Conservation (phyloP, 2,888 invertebrate genomes). For the Thymelicus acteon region DNA sequence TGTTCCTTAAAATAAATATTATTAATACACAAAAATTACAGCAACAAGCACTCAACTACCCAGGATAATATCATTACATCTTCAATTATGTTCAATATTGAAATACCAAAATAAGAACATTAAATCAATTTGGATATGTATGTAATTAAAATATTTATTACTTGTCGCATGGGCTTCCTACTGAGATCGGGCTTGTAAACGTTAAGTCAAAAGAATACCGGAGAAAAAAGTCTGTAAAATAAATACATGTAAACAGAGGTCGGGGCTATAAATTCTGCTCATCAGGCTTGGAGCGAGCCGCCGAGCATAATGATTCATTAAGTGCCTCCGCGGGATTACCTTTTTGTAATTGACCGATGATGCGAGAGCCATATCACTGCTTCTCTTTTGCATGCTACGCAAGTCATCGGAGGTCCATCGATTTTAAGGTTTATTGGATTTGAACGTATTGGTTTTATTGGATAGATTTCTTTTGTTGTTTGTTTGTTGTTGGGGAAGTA, state of each 20-base stretch:
- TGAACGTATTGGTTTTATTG: too few relatives aligned
- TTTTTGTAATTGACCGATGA: constrained; percentile 84
- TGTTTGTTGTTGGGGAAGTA: too few relatives aligned
- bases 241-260: constrained; percentile 35
- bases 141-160: constrained; percentile 39
- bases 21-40: background rate
- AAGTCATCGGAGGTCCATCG: constrained; percentile 46
- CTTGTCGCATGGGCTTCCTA: constrained; percentile 33
- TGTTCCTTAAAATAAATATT: too few relatives aligned
- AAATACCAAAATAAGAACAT: constrained; percentile 18
- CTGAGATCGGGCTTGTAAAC: constrained; percentile 24
- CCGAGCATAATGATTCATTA: constrained; percentile 82
- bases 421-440: background rate
- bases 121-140: constrained; percentile 25
- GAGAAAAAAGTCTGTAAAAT: constrained; percentile 21
- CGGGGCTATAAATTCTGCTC: constrained; percentile 70
- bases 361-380: constrained; percentile 78
- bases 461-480: too few relatives aligned
- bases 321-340: constrained; percentile 83
- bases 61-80: constrained; percentile 10
- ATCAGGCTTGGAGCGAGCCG: constrained; percentile 68
- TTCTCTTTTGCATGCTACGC: constrained; percentile 64
- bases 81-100: constrained; percentile 11
- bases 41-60: background rate
- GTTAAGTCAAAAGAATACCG: constrained; percentile 19